Conservation (phyloP, 1,140 invertebrate species). For the Brachionus sp. region DNA sequence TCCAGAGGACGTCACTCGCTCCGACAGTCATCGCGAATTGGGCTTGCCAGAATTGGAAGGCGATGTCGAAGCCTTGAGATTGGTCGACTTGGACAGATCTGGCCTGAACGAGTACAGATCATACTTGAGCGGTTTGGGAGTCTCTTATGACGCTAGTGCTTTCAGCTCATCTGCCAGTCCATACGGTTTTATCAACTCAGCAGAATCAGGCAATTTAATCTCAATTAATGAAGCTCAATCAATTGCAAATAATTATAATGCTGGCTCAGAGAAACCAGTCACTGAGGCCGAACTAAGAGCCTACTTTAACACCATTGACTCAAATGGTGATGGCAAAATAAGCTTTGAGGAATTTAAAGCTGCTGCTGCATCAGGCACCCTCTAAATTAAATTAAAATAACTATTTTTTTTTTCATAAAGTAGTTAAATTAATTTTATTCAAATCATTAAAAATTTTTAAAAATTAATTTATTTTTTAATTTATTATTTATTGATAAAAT, state of each 20-base stretch:
- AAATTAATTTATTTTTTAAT: not conserved
- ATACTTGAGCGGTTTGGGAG: not conserved
- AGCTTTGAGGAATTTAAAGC: conserved; percentile 20
- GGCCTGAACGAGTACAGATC: conserved; percentile 36
- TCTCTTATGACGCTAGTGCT: not conserved
- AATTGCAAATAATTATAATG: conserved; percentile 27
- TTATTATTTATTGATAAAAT: too few relatives aligned
- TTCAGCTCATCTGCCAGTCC: conserved; percentile 3
- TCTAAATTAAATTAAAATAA: not conserved
- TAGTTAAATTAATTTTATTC: not conserved
- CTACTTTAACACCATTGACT: conserved; percentile 9
- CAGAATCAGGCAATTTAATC: conserved; percentile 25
- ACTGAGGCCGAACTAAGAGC: conserved; percentile 9
- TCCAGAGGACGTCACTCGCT: not conserved
- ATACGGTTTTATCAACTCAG: not conserved
- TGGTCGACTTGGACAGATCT: conserved; percentile 28
- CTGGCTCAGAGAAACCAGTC: not conserved
- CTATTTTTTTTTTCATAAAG: not conserved
- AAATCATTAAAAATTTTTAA: not conserved
- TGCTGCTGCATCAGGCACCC: not conserved
- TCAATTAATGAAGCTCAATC: conserved; percentile 15
- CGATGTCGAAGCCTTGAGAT: conserved; percentile 32
- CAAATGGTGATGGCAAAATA: conserved; percentile 20
- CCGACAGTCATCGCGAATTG: not conserved
- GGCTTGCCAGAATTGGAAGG: conserved; percentile 39